Conservation (phyloP, 2,797 vertebrate species). For the Microctenopoma lineatum region DNA sequence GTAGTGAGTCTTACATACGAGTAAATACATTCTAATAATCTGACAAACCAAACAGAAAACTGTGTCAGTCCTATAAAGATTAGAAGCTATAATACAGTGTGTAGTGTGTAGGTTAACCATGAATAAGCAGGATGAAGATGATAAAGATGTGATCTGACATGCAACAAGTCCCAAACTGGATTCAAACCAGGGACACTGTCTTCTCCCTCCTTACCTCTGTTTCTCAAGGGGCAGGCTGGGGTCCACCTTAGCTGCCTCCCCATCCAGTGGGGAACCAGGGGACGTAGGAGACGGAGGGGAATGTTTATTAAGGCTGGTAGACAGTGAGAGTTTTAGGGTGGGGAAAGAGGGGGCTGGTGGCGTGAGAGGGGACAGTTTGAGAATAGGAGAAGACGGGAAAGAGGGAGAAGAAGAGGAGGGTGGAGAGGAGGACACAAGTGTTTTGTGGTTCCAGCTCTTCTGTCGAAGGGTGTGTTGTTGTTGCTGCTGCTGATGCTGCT, state of each 20-base stretch:
- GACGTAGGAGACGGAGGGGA: slow-evolving; percentile 69
- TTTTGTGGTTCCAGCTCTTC: slow-evolving; percentile 93
- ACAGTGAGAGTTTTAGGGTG: slow-evolving; percentile 61
- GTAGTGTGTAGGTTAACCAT: too few species aligned
- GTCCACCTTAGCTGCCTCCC: slow-evolving; percentile 85
- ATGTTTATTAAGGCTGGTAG: slow-evolving; percentile 61
- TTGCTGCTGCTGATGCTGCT: slow-evolving; percentile 41
- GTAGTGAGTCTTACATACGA: too few species aligned
- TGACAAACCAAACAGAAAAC: too few species aligned
- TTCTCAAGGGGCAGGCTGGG: slow-evolving; percentile 90
- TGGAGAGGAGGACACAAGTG: slow-evolving; percentile 78
- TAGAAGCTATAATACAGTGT: too few species aligned
- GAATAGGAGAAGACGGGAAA: slow-evolving; percentile 76
- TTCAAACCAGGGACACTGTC: background rate
- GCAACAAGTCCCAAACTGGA: too few species aligned
- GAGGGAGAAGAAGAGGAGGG: slow-evolving; percentile 66
- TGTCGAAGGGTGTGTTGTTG: slow-evolving; percentile 83
- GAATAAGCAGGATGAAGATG: too few species aligned
- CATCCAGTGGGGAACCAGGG: slow-evolving; percentile 69
- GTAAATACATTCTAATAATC: too few species aligned
- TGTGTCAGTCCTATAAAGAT: too few species aligned
- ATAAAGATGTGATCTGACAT: too few species aligned
- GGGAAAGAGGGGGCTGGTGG: slow-evolving; percentile 61
- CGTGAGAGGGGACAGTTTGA: slow-evolving; percentile 71
- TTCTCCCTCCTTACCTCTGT: slow-evolving; percentile 87